A percentile compares a stretch with the other conserved stretches of the same genome.
These are phyloP conservation scores for Nasonia giraulti DNA, from an alignment of 1,140 invertebrate genomes.

Conservation along the genomic window DNA sequence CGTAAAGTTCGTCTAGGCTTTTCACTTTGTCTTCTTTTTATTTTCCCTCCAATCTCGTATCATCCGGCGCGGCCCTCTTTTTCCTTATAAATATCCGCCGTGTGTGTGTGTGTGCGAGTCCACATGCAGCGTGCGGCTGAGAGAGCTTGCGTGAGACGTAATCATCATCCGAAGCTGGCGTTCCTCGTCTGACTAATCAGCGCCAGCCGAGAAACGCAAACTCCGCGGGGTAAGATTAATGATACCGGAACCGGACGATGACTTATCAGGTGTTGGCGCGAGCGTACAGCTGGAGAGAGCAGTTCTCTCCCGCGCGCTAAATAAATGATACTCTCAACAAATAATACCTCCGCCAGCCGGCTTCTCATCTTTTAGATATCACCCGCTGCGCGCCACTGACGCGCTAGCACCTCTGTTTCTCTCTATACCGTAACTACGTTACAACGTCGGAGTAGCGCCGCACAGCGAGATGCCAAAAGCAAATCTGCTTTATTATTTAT, in stretches of 20 bases:
- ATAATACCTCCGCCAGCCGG: conserved; percentile 9
- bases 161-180: conserved; percentile 18
- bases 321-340: conserved; percentile 41
- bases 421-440: too few relatives aligned
- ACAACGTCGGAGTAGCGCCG: too few relatives aligned
- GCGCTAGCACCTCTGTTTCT: too few relatives aligned
- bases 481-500: too few relatives aligned
- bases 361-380: background rate
- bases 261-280: conserved; percentile 44
- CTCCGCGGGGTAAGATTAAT: conserved; percentile 40
- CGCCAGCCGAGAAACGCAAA: conserved; percentile 21
- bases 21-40: background rate
- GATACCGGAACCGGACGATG: conserved; percentile 22
- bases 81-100: background rate
- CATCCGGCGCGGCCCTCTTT: background rate
- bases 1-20: conserved; percentile 1
- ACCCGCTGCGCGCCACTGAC: background rate
- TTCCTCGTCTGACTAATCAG: conserved; percentile 32
- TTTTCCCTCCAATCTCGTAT: conserved; percentile 16
- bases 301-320: background rate
- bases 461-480: too few relatives aligned
- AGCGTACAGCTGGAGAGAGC: background rate
- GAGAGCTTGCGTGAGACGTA: conserved; percentile 31
- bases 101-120: background rate
- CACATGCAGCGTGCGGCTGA: background rate